These are phyloP conservation scores for Cyrtonyx montezumae DNA, from an alignment of 2,113 vertebrate genomes.

Conservation along the genomic window DNA sequence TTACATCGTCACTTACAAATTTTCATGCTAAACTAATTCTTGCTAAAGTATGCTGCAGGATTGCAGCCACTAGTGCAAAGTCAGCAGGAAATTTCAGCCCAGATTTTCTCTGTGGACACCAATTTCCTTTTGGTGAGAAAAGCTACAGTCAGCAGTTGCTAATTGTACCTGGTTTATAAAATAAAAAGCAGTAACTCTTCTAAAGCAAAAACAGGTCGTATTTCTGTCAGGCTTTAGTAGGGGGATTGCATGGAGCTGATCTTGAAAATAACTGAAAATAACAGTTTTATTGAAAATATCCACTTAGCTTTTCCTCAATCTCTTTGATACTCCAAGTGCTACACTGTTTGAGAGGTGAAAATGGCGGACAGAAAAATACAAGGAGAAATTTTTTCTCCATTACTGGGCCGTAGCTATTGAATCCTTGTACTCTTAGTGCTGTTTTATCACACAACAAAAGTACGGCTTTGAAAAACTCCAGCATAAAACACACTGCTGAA, in stretches of 20 bases:
- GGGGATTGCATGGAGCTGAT: not conserved
- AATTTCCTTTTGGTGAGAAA: not conserved
- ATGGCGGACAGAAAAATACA: not conserved
- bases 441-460: not conserved
- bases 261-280: not conserved
- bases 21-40: not conserved
- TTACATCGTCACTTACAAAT: conserved; percentile 1
- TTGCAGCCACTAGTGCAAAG: not conserved
- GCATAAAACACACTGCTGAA: not conserved
- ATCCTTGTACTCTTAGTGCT: not conserved
- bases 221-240: not conserved
- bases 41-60: not conserved
- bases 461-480: not conserved
- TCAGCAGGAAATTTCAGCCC: not conserved
- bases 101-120: too few relatives aligned
- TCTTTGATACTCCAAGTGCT: not conserved
- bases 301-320: not conserved
- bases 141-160: not conserved
- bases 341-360: not conserved
- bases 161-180: not conserved
- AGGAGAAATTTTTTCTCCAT: not conserved
- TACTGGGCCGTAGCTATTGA: not conserved
- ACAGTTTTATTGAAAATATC: not conserved
- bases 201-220: not conserved
- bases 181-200: not conserved